Evolutionary conservation across 2,113 vertebrate genomes (phyloP), one percentile per base, ranked within the genome.

Genomic region (Burhinus oedicnemus): DNA sequence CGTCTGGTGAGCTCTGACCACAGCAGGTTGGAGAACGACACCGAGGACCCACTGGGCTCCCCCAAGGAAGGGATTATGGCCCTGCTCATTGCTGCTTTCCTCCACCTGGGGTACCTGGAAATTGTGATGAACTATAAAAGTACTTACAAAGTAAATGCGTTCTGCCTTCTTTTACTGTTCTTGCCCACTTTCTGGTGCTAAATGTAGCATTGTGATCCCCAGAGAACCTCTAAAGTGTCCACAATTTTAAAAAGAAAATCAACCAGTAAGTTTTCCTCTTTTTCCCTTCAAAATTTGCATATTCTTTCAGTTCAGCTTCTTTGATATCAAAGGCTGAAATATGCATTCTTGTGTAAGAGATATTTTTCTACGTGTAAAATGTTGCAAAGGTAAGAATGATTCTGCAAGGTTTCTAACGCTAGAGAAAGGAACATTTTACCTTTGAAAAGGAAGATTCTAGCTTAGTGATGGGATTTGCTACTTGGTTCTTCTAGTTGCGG

Each of bases 11-110:
- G 6, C 20, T 87, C 32, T 76, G 36, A 52, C 13, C 38, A 38
- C 22, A 47, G 26, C 9, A 65, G 16, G 13, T 29, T 52, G 30
- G 64, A 61, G 47, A 25, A 69, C 8, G 32, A 60, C 10, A 12
- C 18, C 2, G 40, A 3, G 23, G 38, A 32, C 5, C 1, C 8
- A 6, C 29, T n/a, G 44, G n/a, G 7, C n/a, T 80, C 26, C 22
- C 22, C 11, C 0, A 2, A 38, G 22, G 47, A 38, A 58, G 8
- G 4, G 13, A 52, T 55, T 72, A 45, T 2, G 4, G 9, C 29
- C 42, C 17, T 71, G 27, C 22, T n/a, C 5, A 47, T 61, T 2
- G 2, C 38, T 47, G 29, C 8, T 29, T 0, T 64, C 17, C 7
- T 86, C 32, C 18, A 6, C 4, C 3, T 10, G 15, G 4, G 5